Evolutionary conservation across 2,888 invertebrate species (phyloP).

Genomic region (Cosmia pyralina): DNA sequence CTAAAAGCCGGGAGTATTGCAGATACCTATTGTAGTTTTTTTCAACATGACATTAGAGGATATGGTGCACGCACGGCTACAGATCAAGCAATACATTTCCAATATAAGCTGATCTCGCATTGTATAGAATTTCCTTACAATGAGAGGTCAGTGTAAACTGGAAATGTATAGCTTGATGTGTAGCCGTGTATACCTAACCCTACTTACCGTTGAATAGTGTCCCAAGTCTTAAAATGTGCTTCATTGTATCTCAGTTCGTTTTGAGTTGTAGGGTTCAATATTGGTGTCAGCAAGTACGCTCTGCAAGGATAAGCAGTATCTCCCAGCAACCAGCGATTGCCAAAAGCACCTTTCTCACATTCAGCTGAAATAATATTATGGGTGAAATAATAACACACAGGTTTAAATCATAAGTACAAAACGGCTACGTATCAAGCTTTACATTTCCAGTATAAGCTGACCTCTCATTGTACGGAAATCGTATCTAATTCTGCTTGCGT

Average conservation of each 20-base stretch:
- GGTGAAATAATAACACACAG: background rate
- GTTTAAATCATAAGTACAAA: background rate
- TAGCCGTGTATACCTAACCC: too few species aligned
- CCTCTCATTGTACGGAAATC: too few species aligned
- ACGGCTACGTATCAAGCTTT: too few species aligned
- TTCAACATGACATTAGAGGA: background rate
- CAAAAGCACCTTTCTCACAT: background rate
- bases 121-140: too few species aligned
- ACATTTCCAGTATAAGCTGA: too few species aligned
- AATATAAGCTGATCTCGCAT: too few species aligned
- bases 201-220: background rate
- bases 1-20: background rate
- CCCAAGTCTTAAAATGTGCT: slow-evolving; percentile 40
- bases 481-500: too few species aligned
- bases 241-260: slow-evolving; percentile 46
- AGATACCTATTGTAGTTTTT: background rate
- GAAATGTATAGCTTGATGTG: too few species aligned
- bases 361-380: background rate
- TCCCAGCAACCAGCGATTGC: slow-evolving; percentile 45
- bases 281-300: slow-evolving; percentile 44
- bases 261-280: slow-evolving; percentile 37
- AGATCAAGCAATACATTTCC: too few species aligned
- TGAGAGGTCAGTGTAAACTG: too few species aligned
- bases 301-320: slow-evolving; percentile 46
- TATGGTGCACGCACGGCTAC: too few species aligned